Base-by-base conservation (phyloP, 2,113 vertebrate genomes). In the Coturnix japonica region DNA sequence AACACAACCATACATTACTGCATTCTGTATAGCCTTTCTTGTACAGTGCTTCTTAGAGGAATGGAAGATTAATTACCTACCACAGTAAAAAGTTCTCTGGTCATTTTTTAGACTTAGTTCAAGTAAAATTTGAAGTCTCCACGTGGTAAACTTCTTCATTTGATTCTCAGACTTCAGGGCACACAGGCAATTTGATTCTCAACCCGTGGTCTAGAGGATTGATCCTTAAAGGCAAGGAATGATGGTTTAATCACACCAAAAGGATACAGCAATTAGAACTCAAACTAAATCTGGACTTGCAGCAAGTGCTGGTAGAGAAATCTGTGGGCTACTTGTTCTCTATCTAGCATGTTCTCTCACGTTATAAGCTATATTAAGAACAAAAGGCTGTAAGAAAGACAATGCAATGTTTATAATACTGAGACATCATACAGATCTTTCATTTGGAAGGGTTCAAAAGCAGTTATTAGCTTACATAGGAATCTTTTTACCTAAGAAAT, bases 171-270 rank as follows among this genome's bases (percentile, higher is more conserved):
- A 95, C 96, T 95, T 90, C 82, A 94, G 96, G 94, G 94, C 95
- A 96, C 28, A 2, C 43, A 91, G 39, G 92, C 80, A 96, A 96
- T 96, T 95, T 93, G 92, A 97, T 96, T 96, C 81, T 81, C 78
- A 92, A 79, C 57, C 77, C 95, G 64, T 53, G 53, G 72, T 89
- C 67, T 41, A 51, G 80, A 93, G 85, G 92, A 96, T 10, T 95
- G 90, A 95, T 96, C 90, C 93, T 94, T 94, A 91, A 96, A 96
- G 92, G 93, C 94, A 92, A 91, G 94, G 89, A 96, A 84, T 96
- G 95, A 95, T 96, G 77, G 94, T 94, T 96, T 96, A 96, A 97
- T 96, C 96, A 96, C 93, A 96, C 74, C 46, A 2, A 95, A 95
- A 92, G 91, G 90, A 94, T 90, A 90, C 81, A 81, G 87, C 89